Conservation (phyloP, 2,888 invertebrate genomes). For the Strigamia maritima region DNA sequence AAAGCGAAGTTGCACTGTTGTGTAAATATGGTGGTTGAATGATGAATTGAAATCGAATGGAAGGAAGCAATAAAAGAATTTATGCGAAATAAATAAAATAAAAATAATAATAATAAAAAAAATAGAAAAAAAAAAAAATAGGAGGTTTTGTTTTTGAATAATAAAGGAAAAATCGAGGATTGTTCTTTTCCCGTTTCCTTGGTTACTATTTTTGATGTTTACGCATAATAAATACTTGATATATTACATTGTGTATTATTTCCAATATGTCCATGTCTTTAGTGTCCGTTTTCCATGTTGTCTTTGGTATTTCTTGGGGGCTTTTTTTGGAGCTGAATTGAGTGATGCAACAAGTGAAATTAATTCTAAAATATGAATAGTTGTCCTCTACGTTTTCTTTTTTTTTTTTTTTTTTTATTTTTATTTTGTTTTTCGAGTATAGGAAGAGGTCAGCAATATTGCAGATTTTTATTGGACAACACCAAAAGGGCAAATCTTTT, state of each 20-base stretch:
- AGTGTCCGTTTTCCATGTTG: neutral
- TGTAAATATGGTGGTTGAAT: neutral
- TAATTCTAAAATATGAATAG: neutral
- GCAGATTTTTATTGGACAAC: slow-evolving; percentile 30
- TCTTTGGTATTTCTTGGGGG: slow-evolving; percentile 1
- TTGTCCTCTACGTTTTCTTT: too few species aligned
- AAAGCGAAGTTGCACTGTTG: slow-evolving; percentile 24
- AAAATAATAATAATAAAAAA: neutral
- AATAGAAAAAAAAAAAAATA: neutral
- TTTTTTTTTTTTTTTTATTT: neutral
- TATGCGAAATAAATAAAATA: neutral
- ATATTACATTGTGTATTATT: neutral
- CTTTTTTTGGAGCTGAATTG: neutral
- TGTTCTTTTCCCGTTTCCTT: neutral
- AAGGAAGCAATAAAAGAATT: slow-evolving; percentile 6
- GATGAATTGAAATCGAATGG: neutral
- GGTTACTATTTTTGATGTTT: neutral
- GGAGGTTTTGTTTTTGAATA: neutral
- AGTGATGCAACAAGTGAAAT: slow-evolving; percentile 30
- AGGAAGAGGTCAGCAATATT: neutral
- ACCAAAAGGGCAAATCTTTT: slow-evolving; percentile 17
- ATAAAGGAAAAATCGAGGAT: neutral
- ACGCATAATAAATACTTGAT: neutral
- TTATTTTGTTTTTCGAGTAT: neutral
- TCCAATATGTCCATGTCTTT: neutral